Evolutionary conservation across 2,797 vertebrate genomes (phyloP), one percentile per base, ranked within the genome.

Genomic region (Sebastes taczanowskii): DNA sequence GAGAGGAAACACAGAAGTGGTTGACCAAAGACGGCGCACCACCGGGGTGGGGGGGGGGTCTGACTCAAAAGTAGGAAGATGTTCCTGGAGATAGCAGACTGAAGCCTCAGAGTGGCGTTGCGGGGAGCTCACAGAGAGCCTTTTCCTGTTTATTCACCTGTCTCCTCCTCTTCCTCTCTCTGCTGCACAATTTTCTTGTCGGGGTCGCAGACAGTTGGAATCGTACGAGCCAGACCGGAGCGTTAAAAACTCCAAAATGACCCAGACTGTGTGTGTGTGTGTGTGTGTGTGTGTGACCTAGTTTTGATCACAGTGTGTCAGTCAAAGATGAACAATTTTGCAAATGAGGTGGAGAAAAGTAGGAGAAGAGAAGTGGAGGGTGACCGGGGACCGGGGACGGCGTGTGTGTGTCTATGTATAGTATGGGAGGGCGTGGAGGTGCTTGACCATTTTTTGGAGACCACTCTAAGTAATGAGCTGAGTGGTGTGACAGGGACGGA

Each of bases 391-490:
- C 34, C 63, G 30, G 9, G 35, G 11, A 35, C 38, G n/a, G 61
- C 13, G 56, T 32, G 52, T 64, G 60, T 63, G 32, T 63, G 61
- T 74, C 59, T 72, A 69, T 77, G 34, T 85, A 35, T 35, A 13
- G 42, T 64, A 10, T 18, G 67, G 20, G 74, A 5, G 20, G 32
- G 55, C 7, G 71, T 85, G 59, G 74, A 82, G 67, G 77, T 65
- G 64, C 69, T 62, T 73, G 71, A 75, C 74, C 85, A 29, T 86
- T 91, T 93, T 93, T 88, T 35, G 78, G 88, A 77, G 80, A 90
- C 85, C 92, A 94, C 90, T 94, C 89, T 81, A 63, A 70, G 83
- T 94, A 92, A 94, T 92, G 90, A 92, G 78, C 74, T 76, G 74
- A 89, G 79, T 70, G 73, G 81, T 77, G 79, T 85, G 82, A 86